Evolutionary conservation across 2,888 invertebrate genomes (phyloP), one percentile per base, ranked within the genome.

Genomic region (Callosobruchus maculatus): DNA sequence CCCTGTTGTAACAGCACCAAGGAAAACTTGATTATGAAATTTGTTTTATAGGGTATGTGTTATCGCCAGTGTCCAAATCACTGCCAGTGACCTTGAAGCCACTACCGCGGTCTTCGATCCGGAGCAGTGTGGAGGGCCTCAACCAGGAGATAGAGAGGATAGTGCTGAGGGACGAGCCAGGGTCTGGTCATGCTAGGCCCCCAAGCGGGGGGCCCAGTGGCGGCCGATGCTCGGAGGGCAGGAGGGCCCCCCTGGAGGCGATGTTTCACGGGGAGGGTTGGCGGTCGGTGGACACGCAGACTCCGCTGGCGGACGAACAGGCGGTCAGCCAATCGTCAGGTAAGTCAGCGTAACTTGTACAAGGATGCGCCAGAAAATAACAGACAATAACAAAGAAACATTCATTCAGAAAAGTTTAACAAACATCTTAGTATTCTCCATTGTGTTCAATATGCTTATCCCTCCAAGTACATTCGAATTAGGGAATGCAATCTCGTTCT

Each of bases 81-180:
- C 49, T 49, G 1, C 49, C 49, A 49, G 49, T 49, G 49, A 49
- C 49, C 49, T 49, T 49, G 83, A 89, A 90, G 79, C 88, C 89
- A 74, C 87, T 90, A 68, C 89, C 90, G 67, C 88, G 91, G 81
- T 90, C 93, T 82, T 93, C 93, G 74, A 94, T 95, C 85, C 89
- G 95, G 73, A 95, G 93, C 78, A 95, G 95, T 69, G 94, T 95
- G 20, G 96, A 96, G 87, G 95, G 95, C 22, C 90, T 95, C 21
- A 96, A 95, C 87, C 95, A 94, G 86, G 95, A 95, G 88, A 95
- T 96, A 77, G 95, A 95, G 87, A 90, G 92, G 84, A 90, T 95
- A 75, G 95, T 95, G 74, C 88, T 94, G 71, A 89, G 88, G 82
- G 83, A 86, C 20, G 81, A 78, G 67, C 66, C 70, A 3, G 74